Percentiles rank a stretch among this genome's conserved stretches.
These are phyloP conservation scores for Pararge aegeria DNA, from an alignment of 1,140 invertebrate genomes.

Conservation along the genomic window DNA sequence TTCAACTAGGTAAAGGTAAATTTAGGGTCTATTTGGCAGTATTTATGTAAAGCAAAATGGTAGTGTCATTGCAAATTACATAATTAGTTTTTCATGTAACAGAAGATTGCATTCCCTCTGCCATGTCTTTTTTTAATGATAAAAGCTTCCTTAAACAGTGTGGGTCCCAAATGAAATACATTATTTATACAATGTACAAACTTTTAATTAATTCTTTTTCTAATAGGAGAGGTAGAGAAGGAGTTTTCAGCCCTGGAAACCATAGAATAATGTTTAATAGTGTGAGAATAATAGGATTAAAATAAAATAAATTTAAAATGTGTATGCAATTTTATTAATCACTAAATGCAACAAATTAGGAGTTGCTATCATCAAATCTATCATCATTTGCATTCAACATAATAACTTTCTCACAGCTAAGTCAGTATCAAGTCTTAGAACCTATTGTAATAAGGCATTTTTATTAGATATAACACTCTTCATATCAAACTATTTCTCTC, in stretches of 20 bases:
- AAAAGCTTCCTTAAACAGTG: too few species aligned
- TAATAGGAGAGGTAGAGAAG: neutral
- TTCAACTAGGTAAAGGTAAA: too few species aligned
- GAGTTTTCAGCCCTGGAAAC: neutral
- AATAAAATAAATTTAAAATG: slow-evolving; percentile 64
- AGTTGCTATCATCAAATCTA: slow-evolving; percentile 66
- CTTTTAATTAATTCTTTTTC: neutral
- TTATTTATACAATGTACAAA: too few species aligned
- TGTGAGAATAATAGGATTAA: too few species aligned
- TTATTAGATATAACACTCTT: slow-evolving; percentile 73
- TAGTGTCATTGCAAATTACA: too few species aligned
- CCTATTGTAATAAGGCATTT: slow-evolving; percentile 77
- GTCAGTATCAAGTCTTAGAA: slow-evolving; percentile 77
- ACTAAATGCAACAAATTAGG: slow-evolving; percentile 78
- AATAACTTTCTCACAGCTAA: slow-evolving; percentile 69
- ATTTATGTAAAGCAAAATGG: too few species aligned
- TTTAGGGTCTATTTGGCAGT: too few species aligned
- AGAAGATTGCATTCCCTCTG: too few species aligned
- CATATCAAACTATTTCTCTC: slow-evolving; percentile 78
- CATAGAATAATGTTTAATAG: neutral
- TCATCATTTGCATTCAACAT: slow-evolving; percentile 51
- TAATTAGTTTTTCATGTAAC: too few species aligned
- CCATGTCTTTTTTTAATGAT: too few species aligned
- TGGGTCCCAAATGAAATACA: too few species aligned
- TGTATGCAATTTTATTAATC: slow-evolving; percentile 76